A percentile compares a stretch with the other conserved stretches of the same genome.
phyloP scores from a whole-genome alignment of 2,797 vertebrate species.

The Sebastes kiyomatsui region DNA sequence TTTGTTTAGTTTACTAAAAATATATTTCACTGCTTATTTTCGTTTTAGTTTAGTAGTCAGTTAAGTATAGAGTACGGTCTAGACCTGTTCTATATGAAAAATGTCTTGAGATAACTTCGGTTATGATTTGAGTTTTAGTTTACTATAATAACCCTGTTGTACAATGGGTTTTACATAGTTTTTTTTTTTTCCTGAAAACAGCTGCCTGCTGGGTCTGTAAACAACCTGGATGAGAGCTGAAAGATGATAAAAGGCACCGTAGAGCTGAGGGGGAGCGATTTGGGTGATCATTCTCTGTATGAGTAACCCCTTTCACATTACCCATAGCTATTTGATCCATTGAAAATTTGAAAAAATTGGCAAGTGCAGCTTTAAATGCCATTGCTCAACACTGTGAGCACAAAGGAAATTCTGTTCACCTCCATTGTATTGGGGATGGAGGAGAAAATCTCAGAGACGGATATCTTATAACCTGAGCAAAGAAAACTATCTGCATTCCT shows the following conservation, averaged over 20 bases:
- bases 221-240: not conserved
- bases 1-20: too few species aligned
- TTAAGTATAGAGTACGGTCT: too few species aligned
- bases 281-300: not conserved
- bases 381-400: not conserved
- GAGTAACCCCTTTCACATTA: not conserved
- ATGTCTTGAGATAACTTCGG: too few species aligned
- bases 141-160: too few species aligned
- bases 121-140: too few species aligned
- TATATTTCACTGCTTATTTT: too few species aligned
- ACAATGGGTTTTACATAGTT: too few species aligned
- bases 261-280: not conserved
- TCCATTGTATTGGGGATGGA: not conserved
- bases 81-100: too few species aligned
- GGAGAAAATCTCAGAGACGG: not conserved
- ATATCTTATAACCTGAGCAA: not conserved
- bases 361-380: not conserved
- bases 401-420: not conserved
- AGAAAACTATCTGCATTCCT: not conserved
- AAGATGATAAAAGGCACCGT: not conserved
- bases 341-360: not conserved
- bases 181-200: fast-evolving
- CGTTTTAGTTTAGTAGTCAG: too few species aligned
- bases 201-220: too few species aligned
- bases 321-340: not conserved